Percentiles rank a stretch among this genome's conserved stretches.
These are phyloP conservation scores for Diadegma fenestrale DNA, from an alignment of 2,888 invertebrate species.

Conservation along the genomic window DNA sequence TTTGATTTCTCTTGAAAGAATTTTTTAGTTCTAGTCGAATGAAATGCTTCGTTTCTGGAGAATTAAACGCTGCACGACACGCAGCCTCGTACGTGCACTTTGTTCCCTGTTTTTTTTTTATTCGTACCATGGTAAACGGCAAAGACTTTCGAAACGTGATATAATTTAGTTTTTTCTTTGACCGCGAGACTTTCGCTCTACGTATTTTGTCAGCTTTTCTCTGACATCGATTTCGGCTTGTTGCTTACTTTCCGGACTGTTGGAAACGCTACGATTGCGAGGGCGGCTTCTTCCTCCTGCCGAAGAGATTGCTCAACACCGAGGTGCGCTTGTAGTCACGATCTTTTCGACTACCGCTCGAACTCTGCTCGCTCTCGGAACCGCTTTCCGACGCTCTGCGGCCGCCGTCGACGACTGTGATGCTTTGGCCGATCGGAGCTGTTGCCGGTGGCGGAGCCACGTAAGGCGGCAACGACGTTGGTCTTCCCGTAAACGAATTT, in stretches of 20 bases:
- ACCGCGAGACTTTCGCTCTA: background rate
- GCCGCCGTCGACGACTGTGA: constrained; percentile 79
- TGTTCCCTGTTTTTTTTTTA: background rate
- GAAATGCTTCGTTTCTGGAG: constrained; percentile 34
- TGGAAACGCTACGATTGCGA: constrained; percentile 79
- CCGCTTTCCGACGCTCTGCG: constrained; percentile 84
- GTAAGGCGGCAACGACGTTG: constrained; percentile 84
- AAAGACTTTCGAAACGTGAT: constrained; percentile 16
- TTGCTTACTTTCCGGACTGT: no score
- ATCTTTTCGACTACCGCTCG: constrained; percentile 82
- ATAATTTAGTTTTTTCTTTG: background rate
- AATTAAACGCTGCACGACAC: constrained; percentile 51
- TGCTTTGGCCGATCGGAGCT: constrained; percentile 73
- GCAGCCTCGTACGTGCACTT: constrained; percentile 60
- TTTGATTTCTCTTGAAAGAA: constrained; percentile 43
- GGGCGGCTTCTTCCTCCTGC: constrained; percentile 83
- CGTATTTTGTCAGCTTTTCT: background rate
- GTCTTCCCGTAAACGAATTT: constrained; percentile 81
- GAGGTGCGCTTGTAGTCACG: constrained; percentile 83
- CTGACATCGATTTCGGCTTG: background rate
- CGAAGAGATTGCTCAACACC: constrained; percentile 82
- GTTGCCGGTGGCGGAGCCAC: constrained; percentile 84
- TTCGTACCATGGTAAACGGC: constrained; percentile 31
- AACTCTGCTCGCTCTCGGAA: constrained; percentile 84
- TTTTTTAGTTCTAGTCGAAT: constrained; percentile 23